These are phyloP conservation scores for Orthosia gracilis DNA, from an alignment of 2,888 invertebrate species.

Conservation along the genomic window DNA sequence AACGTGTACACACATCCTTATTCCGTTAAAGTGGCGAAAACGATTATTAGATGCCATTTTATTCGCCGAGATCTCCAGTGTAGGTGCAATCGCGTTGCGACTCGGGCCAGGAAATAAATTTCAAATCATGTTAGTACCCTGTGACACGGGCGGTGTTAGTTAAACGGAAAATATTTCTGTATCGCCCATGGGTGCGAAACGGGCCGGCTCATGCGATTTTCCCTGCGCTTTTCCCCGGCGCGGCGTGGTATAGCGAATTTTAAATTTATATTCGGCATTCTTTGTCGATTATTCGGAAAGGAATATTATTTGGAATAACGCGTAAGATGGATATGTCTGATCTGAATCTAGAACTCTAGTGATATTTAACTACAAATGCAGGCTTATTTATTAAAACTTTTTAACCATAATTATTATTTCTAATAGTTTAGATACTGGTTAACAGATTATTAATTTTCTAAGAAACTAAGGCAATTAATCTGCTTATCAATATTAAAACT, in stretches of 20 bases:
- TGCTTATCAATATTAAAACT: too few relatives aligned
- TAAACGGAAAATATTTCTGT: constrained; percentile 87
- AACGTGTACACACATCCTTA: constrained; percentile 27
- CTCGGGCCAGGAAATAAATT: constrained; percentile 82
- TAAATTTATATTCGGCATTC: constrained; percentile 65
- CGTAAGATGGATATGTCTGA: background rate
- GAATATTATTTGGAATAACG: constrained; percentile 8
- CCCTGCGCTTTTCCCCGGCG: constrained; percentile 67
- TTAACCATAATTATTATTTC: background rate
- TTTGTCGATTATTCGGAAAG: constrained; percentile 24
- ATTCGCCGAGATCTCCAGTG: constrained; percentile 54
- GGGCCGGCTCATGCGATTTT: constrained; percentile 81
- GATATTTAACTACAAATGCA: background rate
- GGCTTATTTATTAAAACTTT: background rate
- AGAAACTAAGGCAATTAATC: too few relatives aligned
- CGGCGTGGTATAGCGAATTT: constrained; percentile 57
- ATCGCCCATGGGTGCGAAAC: constrained; percentile 81
- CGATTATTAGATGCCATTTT: constrained; percentile 66
- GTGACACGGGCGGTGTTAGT: constrained; percentile 81
- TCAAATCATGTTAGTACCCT: constrained; percentile 81
- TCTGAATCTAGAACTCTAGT: background rate
- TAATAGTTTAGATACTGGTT: background rate
- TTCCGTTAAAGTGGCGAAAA: constrained; percentile 39
- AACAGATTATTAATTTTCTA: background rate
- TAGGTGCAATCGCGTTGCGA: constrained; percentile 69